Evolutionary conservation across 2,797 vertebrate species (phyloP), one percentile per base, ranked within the genome.

Genomic region (Botia almorhae): DNA sequence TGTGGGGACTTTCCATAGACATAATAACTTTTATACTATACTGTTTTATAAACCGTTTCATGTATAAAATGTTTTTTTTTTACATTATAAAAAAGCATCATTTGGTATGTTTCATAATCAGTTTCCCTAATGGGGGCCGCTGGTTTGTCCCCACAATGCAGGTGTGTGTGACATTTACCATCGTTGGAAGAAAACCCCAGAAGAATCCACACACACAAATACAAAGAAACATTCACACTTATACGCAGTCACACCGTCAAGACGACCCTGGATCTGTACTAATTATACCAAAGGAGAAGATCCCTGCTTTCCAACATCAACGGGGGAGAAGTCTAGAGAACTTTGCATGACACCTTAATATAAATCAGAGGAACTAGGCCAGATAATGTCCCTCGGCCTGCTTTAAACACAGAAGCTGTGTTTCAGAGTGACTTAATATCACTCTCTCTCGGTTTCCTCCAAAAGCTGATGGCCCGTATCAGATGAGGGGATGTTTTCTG

Each of bases 321-420:
- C 88, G 68, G 69, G 85, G 81, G 84, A 87, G 74, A 88, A 79
- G 81, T 83, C 69, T 82, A 61, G 69, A 58, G 82, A 84, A 89
- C 82, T 77, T 85, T 83, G 84, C 82, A 83, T 81, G 88, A 89
- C 78, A 73, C 85, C 81, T 85, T 73, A 80, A 86, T 80, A 87
- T 90, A 90, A 90, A 91, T 91, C 91, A 90, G 83, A 53, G 58
- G 76, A 92, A 88, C 73, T 88, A 87, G 89, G 90, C 69, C 87
- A 83, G 39, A 72, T 83, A 69, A 75, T 83, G 82, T 88, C 85
- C 83, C 88, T 78, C 69, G 80, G 84, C 85, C 85, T 84, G 81
- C 60, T 82, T 82, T 69, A 80, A 85, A 77, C 87, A 87, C 74
- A 73, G 74, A 85, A 85, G 64, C 51, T 8, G 7, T 76, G 69